Evolutionary conservation across 2,888 invertebrate genomes (phyloP), one percentile per base, ranked within the genome.

Genomic region (Gnatocerus cornutus): DNA sequence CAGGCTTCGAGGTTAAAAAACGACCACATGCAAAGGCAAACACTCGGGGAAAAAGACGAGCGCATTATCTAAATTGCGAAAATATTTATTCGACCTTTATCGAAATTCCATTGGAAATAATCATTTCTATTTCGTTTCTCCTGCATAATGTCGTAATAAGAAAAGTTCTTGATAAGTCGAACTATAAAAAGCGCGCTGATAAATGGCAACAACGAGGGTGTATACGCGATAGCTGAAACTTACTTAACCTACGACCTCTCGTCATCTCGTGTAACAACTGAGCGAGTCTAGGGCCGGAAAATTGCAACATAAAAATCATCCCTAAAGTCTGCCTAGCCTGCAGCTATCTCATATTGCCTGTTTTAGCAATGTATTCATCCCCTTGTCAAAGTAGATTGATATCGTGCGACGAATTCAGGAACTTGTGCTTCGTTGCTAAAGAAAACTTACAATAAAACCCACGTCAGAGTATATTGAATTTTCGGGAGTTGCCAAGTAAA

Each of bases 241-340:
- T 78, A 79, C 79, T 83, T 83, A 83, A 83, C 83, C 84, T 80
- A 72, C 76, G 82, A 83, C 83, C 83, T 80, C 80, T 78, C 79
- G 78, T 83, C 81, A 83, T 83, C 81, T 80, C 77, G 78, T 79
- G 77, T 80, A 81, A 80, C 78, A 81, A 78, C 76, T 71, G 77
- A 76, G 79, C 77, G 75, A 79, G 82, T 81, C 78, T 80, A 84
- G 82, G 83, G 82, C 81, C 80, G 81, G 83, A 84, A 84, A 84
- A 84, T 84, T 84, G 83, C 83, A 77, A 83, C 84, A 83, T 84
- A 84, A 84, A 84, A 84, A 80, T 81, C 80, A 77, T 79, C 81
- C 81, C 79, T 76, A 73, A 73, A n/a, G 70, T 74, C 74, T 59
- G 64, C 68, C 70, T 52, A 66, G 78, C 80, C 77, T 67, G 56